Base-by-base conservation (phyloP, 1,140 invertebrate species). In the Leucophenga varia region DNA sequence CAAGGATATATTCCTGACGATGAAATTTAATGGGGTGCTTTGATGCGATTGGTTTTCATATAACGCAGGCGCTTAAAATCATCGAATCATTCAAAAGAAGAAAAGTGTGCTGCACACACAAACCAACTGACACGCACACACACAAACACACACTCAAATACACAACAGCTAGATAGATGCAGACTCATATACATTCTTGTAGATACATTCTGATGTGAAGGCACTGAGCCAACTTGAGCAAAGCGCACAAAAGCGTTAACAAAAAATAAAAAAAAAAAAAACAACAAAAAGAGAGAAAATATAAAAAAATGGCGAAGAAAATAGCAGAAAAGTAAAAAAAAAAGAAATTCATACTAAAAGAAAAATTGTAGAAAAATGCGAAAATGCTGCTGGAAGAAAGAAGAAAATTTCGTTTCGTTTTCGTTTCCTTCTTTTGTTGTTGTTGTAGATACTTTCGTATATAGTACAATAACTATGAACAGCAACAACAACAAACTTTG, bases 1-100 rank as follows among this genome's bases (percentile, higher is more conserved):
- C 57, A 64, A 67, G 64, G 64, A 67, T 67, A 71, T 68, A 71
- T 71, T 64, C 61, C 63, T 72, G 69, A 70, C 65, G 69, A 72
- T 72, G 70, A 72, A 72, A 73, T 74, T 74, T 74, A 74, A 74
- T 74, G 71, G 71, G 71, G 71, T 74, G 71, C 71, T 74, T 74
- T 74, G 71, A 74, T 74, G 71, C 71, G 71, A 74, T 74, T 74
- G 71, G 71, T 74, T 74, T 74, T 72, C 70, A 74, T 72, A 74
- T 74, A 74, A 72, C 71, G 71, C 71, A 74, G 71, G 70, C 71
- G 71, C 71, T 74, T 74, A 72, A 74, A 74, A 74, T 74, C 71
- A 74, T 74, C 71, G 71, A 74, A 74, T 74, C 71, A 72, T 72
- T 72, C 69, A 70, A 69, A 72, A 70, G 67, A 47, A 43, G 46